Base-by-base conservation (phyloP, 2,797 vertebrate genomes). In the Dendrocincla tyrannina region DNA sequence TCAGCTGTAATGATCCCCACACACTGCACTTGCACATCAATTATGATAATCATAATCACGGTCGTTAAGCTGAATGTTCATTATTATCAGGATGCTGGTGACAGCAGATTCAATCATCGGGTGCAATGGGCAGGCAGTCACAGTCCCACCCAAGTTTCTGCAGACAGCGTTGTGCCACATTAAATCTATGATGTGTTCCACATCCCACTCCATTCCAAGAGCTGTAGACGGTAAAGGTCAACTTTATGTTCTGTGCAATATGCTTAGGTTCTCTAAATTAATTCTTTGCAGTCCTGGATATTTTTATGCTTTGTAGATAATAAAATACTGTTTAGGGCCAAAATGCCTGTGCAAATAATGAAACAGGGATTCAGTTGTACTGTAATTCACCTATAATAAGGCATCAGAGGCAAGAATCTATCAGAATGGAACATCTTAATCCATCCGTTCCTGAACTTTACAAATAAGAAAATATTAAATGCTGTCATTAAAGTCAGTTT, bases 11-110 rank as follows among this genome's bases (percentile, higher is more conserved):
- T 98, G 98, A 98, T 98, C 97, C 98, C 93, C 97, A 97, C 98
- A 98, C 97, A 97, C 95, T 97, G 97, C 97, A 94, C 97, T 97
- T 89, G 97, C 98, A 98, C 97, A 98, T 98, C 98, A 98, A 98
- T 98, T 98, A 98, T 97, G 97, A 98, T 98, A 97, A 98, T 98
- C 98, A 98, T 98, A 98, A 98, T 98, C 98, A 98, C 93, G 97
- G 98, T 98, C 98, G 76, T 98, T 98, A 99, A 98, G 97, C 98
- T 91, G 98, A 98, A 98, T 98, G 98, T 98, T 98, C 98, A 98
- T 99, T 98, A 98, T 98, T 98, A 98, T 98, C 98, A 98, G 98
- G 97, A 97, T 97, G 97, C 98, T 97, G 95, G 98, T 98, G 98
- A 98, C 98, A 98, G 97, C 97, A 98, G 98, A 98, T 98, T 98